These are phyloP conservation scores for Heliconius eleuchia DNA, from an alignment of 1,140 invertebrate species.

Conservation along the genomic window DNA sequence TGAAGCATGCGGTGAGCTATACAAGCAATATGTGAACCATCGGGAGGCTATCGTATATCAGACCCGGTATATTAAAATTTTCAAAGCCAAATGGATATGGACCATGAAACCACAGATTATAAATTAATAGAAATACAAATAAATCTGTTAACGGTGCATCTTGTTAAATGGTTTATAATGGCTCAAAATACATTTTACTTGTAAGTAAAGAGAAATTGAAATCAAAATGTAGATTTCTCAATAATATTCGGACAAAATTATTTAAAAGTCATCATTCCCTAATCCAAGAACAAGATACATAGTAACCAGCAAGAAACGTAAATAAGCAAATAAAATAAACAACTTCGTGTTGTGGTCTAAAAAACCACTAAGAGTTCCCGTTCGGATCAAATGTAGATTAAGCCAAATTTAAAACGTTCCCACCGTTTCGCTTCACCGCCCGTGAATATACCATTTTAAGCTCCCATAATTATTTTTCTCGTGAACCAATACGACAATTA, in stretches of 20 bases:
- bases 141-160: constrained; percentile 1
- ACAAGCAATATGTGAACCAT: constrained; percentile 45
- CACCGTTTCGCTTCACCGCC: constrained; percentile 73
- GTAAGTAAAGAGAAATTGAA: background rate
- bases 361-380: constrained; percentile 64
- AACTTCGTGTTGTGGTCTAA: constrained; percentile 55
- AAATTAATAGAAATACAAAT: constrained; percentile 34
- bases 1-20: constrained; percentile 29
- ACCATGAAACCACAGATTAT: constrained; percentile 56
- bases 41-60: constrained; percentile 52
- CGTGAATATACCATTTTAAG: constrained; percentile 68
- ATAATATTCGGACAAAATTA: background rate
- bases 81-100: constrained; percentile 51
- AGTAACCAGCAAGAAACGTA: background rate
- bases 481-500: constrained; percentile 77
- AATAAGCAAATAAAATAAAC: constrained; percentile 31
- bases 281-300: background rate
- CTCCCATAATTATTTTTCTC: constrained; percentile 74
- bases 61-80: constrained; percentile 49
- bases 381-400: constrained; percentile 75
- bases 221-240: background rate
- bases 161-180: constrained; percentile 21
- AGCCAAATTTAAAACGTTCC: constrained; percentile 71
- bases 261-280: background rate
- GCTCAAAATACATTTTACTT: background rate